Evolutionary conservation across 2,797 vertebrate species (phyloP), one percentile per base, ranked within the genome.

Genomic region (Rhyacichthys aspro): DNA sequence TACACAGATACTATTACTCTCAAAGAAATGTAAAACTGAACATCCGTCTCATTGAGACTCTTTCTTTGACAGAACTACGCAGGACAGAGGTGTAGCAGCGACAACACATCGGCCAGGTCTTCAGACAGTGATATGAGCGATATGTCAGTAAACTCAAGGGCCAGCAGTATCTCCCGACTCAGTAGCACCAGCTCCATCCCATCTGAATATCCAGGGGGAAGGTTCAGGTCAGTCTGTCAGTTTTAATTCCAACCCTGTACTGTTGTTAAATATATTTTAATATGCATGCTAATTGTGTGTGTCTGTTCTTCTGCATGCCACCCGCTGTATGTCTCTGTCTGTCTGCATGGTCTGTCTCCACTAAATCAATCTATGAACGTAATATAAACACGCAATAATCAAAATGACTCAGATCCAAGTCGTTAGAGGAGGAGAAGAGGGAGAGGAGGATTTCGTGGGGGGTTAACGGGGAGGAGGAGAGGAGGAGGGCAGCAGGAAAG

Each of bases 101-200:
- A 99, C 88, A 99, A 96, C 90, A 90, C 96, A 91, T 99, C 97
- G 16, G 95, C 95, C 79, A 93, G 90, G 61, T 99, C 97, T 46
- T 98, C 97, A 53, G 97, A 98, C 89, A 99, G 97, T 9, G 97
- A 99, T 69, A 93, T 94, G 90, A 99, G 97, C 57, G 96, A 98
- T 38, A 93, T 89, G 86, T 99, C 97, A 32, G 96, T 94, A 88
- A 90, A 98, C 88, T 99, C 97, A 85, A 91, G 93, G 60, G 96
- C 97, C 94, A 98, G 96, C 94, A 99, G 96, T 94, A 95, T 95
- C 94, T 99, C 97, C 68, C 95, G 95, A 85, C 96, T 99, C 91
- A 98, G 97, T 91, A 98, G 95, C 93, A 95, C 95, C 90, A 98
- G 96, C 91, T 99, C 97, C 41, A 94, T 98, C 91, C 97, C 97